phyloP scores from a whole-genome alignment of 2,113 vertebrate species.

The Stegastes partitus region DNA sequence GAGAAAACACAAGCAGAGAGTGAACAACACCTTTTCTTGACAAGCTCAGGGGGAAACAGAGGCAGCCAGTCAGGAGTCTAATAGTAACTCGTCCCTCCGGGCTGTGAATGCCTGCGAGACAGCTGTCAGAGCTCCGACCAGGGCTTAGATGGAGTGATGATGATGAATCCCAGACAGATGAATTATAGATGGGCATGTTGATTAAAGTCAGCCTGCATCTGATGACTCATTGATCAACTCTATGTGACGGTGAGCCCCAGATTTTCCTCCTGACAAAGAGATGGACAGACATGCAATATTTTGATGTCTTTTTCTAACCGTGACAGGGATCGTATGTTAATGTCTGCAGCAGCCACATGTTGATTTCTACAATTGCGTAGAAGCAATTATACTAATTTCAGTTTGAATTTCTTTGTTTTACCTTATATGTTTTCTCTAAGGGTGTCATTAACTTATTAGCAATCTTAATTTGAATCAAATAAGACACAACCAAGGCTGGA shows the following conservation, averaged over 20 bases:
- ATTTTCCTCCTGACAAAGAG: slow-evolving; percentile 36
- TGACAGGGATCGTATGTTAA: neutral
- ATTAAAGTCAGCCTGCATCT: slow-evolving; percentile 70
- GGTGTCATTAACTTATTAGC: neutral
- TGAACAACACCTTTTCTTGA: slow-evolving; percentile 28
- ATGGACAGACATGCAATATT: slow-evolving; percentile 20
- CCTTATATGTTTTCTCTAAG: neutral
- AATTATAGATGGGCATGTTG: slow-evolving; percentile 83
- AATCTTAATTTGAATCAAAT: slow-evolving; percentile 9
- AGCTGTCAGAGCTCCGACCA: slow-evolving; percentile 66
- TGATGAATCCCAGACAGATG: slow-evolving; percentile 79
- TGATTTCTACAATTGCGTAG: neutral
- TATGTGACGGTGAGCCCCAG: slow-evolving; percentile 33
- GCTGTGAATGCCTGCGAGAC: slow-evolving; percentile 61
- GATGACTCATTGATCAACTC: slow-evolving; percentile 70
- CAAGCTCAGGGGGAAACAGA: slow-evolving; percentile 28
- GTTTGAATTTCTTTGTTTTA: neutral
- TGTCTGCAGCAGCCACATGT: neutral
- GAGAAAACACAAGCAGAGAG: slow-evolving; percentile 17
- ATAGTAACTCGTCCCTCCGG: slow-evolving; percentile 42
- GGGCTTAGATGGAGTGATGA: slow-evolving; percentile 67
- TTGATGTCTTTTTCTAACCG: neutral
- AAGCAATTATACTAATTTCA: neutral
- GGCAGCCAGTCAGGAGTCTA: slow-evolving; percentile 42
- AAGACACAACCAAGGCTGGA: neutral